Percentiles rank a stretch among this genome's conserved stretches.
These are phyloP conservation scores for Chironomus tepperi DNA, from an alignment of 1,140 invertebrate species.

Conservation along the genomic window DNA sequence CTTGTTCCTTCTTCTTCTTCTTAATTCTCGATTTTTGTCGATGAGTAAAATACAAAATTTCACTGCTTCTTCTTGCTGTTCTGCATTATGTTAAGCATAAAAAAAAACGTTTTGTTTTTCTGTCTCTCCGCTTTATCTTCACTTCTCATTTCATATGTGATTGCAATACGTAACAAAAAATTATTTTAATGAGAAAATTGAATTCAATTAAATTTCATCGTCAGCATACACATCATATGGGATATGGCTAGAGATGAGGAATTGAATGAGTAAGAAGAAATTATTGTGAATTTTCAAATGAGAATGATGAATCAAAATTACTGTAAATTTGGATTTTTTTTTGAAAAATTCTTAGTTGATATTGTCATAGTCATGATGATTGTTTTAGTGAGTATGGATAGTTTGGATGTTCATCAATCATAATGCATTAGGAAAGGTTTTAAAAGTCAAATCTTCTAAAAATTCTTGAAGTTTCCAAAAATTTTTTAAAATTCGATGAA, in stretches of 20 bases:
- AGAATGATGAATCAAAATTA: not conserved
- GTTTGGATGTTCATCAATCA: too few relatives aligned
- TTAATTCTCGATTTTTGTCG: not conserved
- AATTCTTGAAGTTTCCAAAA: too few relatives aligned
- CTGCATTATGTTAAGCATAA: not conserved
- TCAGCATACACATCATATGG: too few relatives aligned
- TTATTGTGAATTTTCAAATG: not conserved
- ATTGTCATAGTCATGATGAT: too few relatives aligned
- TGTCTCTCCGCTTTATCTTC: not conserved
- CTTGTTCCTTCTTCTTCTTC: not conserved
- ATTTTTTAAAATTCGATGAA: too few relatives aligned
- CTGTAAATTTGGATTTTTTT: too few relatives aligned
- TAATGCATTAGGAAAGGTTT: too few relatives aligned
- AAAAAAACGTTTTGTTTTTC: not conserved
- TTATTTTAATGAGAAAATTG: not conserved
- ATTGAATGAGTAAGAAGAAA: not conserved
- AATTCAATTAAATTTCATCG: not conserved
- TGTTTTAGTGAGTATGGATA: too few relatives aligned
- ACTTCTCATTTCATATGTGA: not conserved
- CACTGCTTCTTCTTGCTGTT: not conserved
- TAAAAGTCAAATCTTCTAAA: too few relatives aligned
- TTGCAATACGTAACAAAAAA: not conserved
- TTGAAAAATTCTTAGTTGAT: too few relatives aligned
- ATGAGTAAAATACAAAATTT: not conserved
- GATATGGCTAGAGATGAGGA: not conserved